Percentiles rank a stretch among this genome's conserved stretches.
Conservation (phyloP, 2,888 invertebrate genomes). For the Agonopterix subpropinquella region DNA sequence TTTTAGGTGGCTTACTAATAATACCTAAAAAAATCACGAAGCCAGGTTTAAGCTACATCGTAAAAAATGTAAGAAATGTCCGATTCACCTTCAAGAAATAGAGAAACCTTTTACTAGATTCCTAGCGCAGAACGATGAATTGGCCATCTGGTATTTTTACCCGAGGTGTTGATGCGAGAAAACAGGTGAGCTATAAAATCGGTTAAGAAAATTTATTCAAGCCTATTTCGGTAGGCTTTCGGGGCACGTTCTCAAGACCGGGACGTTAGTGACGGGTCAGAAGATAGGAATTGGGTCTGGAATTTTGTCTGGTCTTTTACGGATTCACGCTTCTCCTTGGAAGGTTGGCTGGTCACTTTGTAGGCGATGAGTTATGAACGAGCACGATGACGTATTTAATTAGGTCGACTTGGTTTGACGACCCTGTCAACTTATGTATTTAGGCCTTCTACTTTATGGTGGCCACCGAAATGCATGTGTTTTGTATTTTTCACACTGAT, state of each 20-base stretch:
- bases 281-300: constrained; percentile 12
- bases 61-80: neutral
- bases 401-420: no score
- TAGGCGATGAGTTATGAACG: neutral
- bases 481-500: no score
- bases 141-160: constrained; percentile 26
- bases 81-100: neutral
- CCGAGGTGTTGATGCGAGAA: constrained; percentile 35
- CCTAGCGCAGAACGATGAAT: constrained; percentile 1
- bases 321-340: constrained; percentile 20
- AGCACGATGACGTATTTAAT: no score
- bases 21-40: no score
- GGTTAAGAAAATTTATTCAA: constrained; percentile 34
- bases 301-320: constrained; percentile 24
- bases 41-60: neutral
- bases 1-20: no score
- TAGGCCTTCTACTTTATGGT: no score
- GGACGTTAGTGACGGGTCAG: constrained; percentile 42
- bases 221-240: constrained; percentile 23
- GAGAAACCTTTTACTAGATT: neutral
- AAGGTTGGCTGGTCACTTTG: neutral
- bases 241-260: constrained; percentile 33
- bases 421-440: no score
- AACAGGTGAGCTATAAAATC: constrained; percentile 38
- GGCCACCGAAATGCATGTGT: no score